Conservation (phyloP, 2,888 invertebrate genomes). For the Nebria salina region DNA sequence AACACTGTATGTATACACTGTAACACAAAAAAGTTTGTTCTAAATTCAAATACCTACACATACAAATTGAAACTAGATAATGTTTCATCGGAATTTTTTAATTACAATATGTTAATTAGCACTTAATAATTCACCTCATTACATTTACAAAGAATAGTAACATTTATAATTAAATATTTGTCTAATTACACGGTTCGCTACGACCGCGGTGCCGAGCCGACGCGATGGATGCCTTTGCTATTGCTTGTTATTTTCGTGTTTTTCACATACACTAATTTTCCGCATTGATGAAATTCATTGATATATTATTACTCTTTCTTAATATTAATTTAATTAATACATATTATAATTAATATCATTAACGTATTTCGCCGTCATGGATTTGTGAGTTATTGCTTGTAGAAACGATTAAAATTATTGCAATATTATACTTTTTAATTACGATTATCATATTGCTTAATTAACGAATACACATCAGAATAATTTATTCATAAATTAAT, state of each 20-base stretch:
- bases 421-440: background rate
- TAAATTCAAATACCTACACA: too few species aligned
- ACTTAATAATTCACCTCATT: constrained; percentile 12
- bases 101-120: constrained; percentile 40
- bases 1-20: constrained; percentile 23
- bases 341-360: constrained; percentile 43
- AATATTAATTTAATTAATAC: constrained; percentile 43
- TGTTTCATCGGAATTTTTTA: constrained; percentile 9
- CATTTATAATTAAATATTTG: constrained; percentile 11
- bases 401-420: background rate
- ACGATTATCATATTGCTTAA: background rate
- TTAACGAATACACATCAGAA: background rate
- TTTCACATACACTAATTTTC: constrained; percentile 40
- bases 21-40: background rate
- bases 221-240: too few species aligned
- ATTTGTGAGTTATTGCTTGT: constrained; percentile 18
- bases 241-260: background rate
- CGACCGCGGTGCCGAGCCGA: background rate
- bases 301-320: constrained; percentile 42
- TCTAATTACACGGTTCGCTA: constrained; percentile 13
- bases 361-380: constrained; percentile 11
- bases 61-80: background rate
- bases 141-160: background rate
- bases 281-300: constrained; percentile 33
- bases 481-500: constrained; percentile 1